These are phyloP conservation scores for Geopemphigus sp. DNA, from an alignment of 1,140 invertebrate species.

Conservation along the genomic window DNA sequence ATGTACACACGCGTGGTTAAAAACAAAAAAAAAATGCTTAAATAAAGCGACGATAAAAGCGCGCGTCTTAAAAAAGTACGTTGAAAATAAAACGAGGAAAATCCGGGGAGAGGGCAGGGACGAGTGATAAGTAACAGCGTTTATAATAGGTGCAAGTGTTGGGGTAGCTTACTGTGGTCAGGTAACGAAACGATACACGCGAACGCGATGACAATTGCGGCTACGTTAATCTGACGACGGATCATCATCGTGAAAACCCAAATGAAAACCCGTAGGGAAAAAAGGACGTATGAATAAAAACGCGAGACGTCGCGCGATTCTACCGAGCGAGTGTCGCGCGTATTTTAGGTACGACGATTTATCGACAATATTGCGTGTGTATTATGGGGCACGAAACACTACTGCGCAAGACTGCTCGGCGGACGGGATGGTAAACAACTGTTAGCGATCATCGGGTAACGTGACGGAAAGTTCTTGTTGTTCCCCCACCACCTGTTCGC, in stretches of 20 bases:
- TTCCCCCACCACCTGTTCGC: neutral
- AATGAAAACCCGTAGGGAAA: neutral
- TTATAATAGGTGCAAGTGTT: neutral
- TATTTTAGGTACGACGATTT: no score
- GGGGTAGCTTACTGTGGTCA: neutral
- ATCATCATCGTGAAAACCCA: neutral
- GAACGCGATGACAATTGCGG: slow-evolving; percentile 2
- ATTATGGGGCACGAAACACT: neutral
- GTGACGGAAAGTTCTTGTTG: slow-evolving; percentile 18
- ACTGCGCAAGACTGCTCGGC: neutral
- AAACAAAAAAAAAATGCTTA: neutral
- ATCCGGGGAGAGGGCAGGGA: neutral
- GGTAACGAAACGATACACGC: slow-evolving; percentile 8
- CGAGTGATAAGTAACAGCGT: neutral
- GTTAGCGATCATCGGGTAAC: slow-evolving; percentile 2
- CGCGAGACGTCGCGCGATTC: neutral
- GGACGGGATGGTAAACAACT: slow-evolving; percentile 26
- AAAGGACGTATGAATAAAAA: neutral
- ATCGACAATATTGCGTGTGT: neutral
- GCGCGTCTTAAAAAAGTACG: neutral
- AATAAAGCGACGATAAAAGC: neutral
- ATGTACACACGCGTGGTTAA: neutral
- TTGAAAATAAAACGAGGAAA: neutral
- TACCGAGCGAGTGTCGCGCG: neutral
- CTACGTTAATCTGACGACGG: neutral